These are phyloP conservation scores for Triops cancriformis DNA, from an alignment of 1,140 invertebrate species.

Conservation along the genomic window DNA sequence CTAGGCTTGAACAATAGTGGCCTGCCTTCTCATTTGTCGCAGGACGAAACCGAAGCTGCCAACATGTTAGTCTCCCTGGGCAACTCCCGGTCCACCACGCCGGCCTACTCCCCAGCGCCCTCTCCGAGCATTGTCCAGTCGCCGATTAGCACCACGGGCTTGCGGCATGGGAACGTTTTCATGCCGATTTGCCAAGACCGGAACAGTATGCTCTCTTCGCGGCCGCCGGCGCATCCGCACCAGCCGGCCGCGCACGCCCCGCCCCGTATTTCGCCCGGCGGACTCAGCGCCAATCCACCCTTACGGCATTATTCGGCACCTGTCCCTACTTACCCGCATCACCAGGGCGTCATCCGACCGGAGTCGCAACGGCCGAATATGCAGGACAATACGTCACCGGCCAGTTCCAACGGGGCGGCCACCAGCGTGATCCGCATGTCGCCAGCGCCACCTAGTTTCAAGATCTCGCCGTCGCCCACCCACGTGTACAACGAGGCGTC, in stretches of 20 bases:
- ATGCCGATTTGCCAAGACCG: constrained; percentile 64
- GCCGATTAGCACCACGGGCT: constrained; percentile 51
- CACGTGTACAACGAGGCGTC: not conserved
- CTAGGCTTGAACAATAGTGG: constrained; percentile 27
- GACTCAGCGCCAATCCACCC: not conserved
- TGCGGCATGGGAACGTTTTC: constrained; percentile 63
- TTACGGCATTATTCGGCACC: constrained; percentile 23
- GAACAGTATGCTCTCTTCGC: constrained; percentile 27
- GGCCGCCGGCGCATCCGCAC: constrained; percentile 29
- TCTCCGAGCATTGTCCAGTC: constrained; percentile 55
- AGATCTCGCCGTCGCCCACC: not conserved
- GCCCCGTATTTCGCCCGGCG: constrained; percentile 18
- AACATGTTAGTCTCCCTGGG: constrained; percentile 87
- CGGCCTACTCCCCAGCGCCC: constrained; percentile 73
- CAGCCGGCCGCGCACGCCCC: constrained; percentile 26
- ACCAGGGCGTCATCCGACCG: constrained; percentile 35
- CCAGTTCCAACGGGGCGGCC: constrained; percentile 36
- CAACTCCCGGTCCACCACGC: constrained; percentile 80
- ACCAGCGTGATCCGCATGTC: constrained; percentile 75
- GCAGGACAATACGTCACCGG: not conserved
- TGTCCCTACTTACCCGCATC: constrained; percentile 12
- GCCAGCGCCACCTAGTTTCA: constrained; percentile 41
- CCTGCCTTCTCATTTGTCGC: constrained; percentile 34
- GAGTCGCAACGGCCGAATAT: constrained; percentile 31
- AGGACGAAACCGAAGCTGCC: constrained; percentile 91